Conservation (phyloP, 2,113 vertebrate genomes). For the Limanda limanda region DNA sequence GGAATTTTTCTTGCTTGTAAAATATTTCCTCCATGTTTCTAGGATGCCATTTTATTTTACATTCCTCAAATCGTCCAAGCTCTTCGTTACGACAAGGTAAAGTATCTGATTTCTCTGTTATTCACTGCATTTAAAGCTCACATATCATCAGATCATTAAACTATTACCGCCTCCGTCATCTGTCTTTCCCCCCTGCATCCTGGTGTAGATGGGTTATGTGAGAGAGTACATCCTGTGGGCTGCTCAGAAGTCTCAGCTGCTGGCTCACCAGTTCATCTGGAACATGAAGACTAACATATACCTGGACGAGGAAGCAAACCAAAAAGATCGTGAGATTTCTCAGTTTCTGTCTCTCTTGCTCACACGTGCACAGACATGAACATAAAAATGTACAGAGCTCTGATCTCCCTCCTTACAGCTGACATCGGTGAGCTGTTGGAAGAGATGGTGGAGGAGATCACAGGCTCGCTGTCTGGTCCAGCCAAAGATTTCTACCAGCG, state of each 20-base stretch:
- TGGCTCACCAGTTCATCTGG: conserved; percentile 98
- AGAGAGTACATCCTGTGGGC: conserved; percentile 97
- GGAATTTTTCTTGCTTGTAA: background rate
- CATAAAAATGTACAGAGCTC: background rate
- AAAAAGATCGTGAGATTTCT: conserved; percentile 91
- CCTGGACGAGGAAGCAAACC: conserved; percentile 92
- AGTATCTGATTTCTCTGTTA: conserved; percentile 31
- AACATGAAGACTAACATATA: conserved; percentile 99
- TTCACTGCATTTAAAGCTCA: background rate
- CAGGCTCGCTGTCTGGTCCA: conserved; percentile 90
- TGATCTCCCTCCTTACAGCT: conserved; percentile 78
- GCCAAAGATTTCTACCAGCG: conserved; percentile 97
- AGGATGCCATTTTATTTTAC: conserved; percentile 99
- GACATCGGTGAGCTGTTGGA: conserved; percentile 96
- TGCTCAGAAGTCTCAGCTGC: conserved; percentile 93
- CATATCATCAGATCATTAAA: background rate
- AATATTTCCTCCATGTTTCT: conserved; percentile 23
- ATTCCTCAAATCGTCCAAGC: conserved; percentile 98
- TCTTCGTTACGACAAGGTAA: conserved; percentile 95
- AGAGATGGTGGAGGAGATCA: conserved; percentile 95
- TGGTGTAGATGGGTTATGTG: conserved; percentile 93
- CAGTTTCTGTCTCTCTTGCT: background rate
- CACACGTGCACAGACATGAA: background rate
- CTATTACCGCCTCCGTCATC: background rate
- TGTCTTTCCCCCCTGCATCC: background rate